Evolutionary conservation across 2,113 vertebrate genomes (phyloP), one percentile per base, ranked within the genome.

Genomic region (Atractosteus spatula): DNA sequence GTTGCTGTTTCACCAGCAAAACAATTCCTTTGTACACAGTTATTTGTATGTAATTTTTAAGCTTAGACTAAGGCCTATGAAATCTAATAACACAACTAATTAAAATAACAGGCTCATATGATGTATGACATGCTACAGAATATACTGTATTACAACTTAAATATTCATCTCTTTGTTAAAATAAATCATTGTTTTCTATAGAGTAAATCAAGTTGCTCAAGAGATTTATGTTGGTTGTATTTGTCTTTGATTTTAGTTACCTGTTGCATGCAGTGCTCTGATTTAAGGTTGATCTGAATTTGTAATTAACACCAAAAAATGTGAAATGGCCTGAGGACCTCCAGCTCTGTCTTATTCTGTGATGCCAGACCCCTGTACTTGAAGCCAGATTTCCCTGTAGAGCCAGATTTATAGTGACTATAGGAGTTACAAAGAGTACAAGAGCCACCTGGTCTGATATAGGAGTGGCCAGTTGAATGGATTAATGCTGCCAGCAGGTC

Each of bases 381-480:
- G 64, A 16, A 54, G 72, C 69, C 74, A 71, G 72, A 59, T 71
- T 68, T 65, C 59, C 78, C 71, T 63, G 55, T 42, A 29, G 66
- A 63, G 69, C 41, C 51, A 61, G 29, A 59, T 69, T 81, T 72
- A 5, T 10, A 71, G 41, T 44, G 59, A 64, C 76, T 64, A 4
- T 59, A 62, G 68, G 63, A 66, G 16, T 65, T 69, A 71, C 44
- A 71, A 62, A 63, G 44, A 71, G 78, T 54, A 69, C 66, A 74
- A 74, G 73, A 62, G 74, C 73, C 74, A 82, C 78, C 78, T 82
- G 80, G 73, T 76, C 66, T 61, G 64, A 62, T 11, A 41, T n/a
- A 12, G 62, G 29, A 43, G 17, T 16, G 62, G n/a, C 29, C 62
- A 41, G 62, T 29, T 65, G 62, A 65, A 65, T n/a, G 70, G 71